Base-by-base conservation (phyloP, 2,888 invertebrate genomes). In the Hoplodrina blanda region DNA sequence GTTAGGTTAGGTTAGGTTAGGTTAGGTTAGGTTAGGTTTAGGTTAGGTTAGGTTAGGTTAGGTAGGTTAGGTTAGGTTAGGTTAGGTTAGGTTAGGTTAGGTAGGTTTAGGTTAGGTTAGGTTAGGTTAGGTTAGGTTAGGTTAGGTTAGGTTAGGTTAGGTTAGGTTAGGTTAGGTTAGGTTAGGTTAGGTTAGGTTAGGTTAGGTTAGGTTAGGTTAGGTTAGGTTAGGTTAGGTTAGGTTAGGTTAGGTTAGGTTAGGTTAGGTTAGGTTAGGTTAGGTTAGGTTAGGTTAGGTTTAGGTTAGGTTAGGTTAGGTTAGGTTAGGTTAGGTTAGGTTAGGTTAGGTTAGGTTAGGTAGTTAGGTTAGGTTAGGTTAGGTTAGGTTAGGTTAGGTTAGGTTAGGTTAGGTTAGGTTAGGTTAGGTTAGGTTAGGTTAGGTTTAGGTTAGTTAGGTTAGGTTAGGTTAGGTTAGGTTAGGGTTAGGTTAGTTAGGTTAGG, bases 41-140 rank as follows among this genome's bases (percentile, higher is more conserved):
- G 61, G 61, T 59, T n/a, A n/a, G n/a, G n/a, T n/a, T n/a, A n/a
- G n/a, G n/a, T n/a, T n/a, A n/a, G n/a, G n/a, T n/a, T n/a, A n/a
- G n/a, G n/a, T 59, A 59, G 59, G 59, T 59, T 81, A 74, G 78
- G 80, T 76, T 78, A 77, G 79, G 80, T 80, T 73, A 76, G 80
- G 78, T 82, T 82, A 81, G 82, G 80, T 80, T 82, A 71, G 71
- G 71, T 70, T 74, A 76, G 76, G 76, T 72, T 72, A 76, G 76
- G 76, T 76, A 73, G 73, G 76, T 73, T 76, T 76, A 76, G 76
- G 73, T 70, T 73, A 70, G 76, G 73, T 73, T 73, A 73, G 76
- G 73, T 73, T 70, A 70, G 73, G 73, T 70, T 73, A 73, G 73
- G 73, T 70, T 73, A 76, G 76, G 76, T 69, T 73, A 73, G 76